phyloP scores from a whole-genome alignment of 2,888 invertebrate species.

The Phasia obesa region DNA sequence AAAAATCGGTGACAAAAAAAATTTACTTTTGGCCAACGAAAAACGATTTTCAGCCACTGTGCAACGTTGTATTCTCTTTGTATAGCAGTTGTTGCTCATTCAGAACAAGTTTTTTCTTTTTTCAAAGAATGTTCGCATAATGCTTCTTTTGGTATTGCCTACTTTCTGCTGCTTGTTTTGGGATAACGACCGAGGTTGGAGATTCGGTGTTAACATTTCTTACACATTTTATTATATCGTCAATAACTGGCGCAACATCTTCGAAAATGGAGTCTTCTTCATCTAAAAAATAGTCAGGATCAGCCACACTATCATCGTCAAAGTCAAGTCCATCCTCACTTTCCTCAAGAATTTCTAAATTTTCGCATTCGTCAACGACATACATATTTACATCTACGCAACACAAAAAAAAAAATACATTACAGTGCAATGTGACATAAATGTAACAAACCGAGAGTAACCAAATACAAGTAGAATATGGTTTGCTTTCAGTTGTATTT shows the following conservation, averaged over 20 bases:
- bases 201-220: background rate
- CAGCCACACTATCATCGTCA: slow-evolving; percentile 27
- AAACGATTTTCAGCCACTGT: no score
- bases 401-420: background rate
- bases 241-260: slow-evolving; percentile 7
- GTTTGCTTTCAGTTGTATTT: slow-evolving; percentile 21
- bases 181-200: background rate
- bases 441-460: slow-evolving; percentile 15
- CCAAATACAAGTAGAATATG: slow-evolving; percentile 21
- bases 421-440: slow-evolving; percentile 15
- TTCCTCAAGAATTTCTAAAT: slow-evolving; percentile 19
- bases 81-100: slow-evolving; percentile 9
- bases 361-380: background rate
- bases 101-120: slow-evolving; percentile 13
- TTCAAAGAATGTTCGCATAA: slow-evolving; percentile 7
- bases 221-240: background rate
- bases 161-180: slow-evolving; percentile 5
- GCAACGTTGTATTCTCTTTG: background rate
- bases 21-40: no score
- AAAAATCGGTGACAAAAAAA: no score
- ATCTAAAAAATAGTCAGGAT: slow-evolving; percentile 10
- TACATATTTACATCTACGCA: slow-evolving; percentile 1
- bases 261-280: slow-evolving; percentile 14
- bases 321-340: slow-evolving; percentile 20
- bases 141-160: slow-evolving; percentile 1